Evolutionary conservation across 2,113 vertebrate genomes (phyloP).

Genomic region (Leiothrix lutea): DNA sequence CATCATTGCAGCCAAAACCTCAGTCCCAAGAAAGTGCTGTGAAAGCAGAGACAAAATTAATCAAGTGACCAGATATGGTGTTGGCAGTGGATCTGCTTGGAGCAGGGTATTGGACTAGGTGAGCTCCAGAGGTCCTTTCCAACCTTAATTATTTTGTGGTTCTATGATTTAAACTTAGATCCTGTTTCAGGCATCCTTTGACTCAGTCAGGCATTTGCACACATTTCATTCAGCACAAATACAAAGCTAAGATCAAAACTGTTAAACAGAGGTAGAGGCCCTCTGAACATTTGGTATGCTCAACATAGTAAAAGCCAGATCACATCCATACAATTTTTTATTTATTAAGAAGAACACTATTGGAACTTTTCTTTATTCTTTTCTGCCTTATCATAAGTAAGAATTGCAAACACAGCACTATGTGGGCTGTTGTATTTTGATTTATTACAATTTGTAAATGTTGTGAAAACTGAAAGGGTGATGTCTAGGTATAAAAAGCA

Average conservation of each 20-base stretch:
- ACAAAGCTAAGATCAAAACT: not conserved
- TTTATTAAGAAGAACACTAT: not conserved
- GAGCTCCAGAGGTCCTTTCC: not conserved
- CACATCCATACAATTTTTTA: not conserved
- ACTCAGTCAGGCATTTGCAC: not conserved
- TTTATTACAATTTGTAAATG: not conserved
- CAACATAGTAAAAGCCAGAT: not conserved
- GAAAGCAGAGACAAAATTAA: not conserved
- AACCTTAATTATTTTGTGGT: not conserved
- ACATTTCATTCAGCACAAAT: not conserved
- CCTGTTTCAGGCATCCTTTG: not conserved
- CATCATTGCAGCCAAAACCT: not conserved
- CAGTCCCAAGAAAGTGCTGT: not conserved
- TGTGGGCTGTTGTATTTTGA: not conserved
- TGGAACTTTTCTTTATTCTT: not conserved
- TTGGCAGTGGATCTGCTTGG: not conserved
- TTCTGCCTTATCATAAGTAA: not conserved
- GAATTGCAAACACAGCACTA: not conserved
- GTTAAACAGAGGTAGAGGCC: not conserved
- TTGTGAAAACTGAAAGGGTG: not conserved
- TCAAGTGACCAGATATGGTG: not conserved
- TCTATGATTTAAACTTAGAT: not conserved
- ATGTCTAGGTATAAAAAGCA: not conserved
- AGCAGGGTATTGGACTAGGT: not conserved
- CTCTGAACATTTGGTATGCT: not conserved